phyloP scores from a whole-genome alignment of 2,888 invertebrate species.

The Pyrocoelia pectoralis region DNA sequence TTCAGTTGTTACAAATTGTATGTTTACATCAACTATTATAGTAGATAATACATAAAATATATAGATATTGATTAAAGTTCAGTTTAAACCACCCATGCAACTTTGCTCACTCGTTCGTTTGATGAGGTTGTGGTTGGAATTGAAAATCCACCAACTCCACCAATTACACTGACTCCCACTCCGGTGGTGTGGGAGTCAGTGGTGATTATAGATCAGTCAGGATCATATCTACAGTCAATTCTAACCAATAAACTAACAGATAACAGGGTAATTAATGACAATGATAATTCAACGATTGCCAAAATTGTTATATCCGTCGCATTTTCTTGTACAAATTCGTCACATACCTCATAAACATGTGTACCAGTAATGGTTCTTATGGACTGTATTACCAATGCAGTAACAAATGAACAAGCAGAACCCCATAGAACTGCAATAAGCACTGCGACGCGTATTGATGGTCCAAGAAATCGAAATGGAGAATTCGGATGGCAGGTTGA shows the following conservation, averaged over 20 bases:
- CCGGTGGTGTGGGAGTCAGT: slow-evolving; percentile 60
- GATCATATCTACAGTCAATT: slow-evolving; percentile 63
- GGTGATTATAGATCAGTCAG: slow-evolving; percentile 56
- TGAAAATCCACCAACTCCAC: slow-evolving; percentile 48
- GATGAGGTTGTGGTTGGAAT: slow-evolving; percentile 59
- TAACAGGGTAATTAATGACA: slow-evolving; percentile 63
- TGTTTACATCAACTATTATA: no score
- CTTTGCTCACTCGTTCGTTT: slow-evolving; percentile 64
- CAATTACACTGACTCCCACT: slow-evolving; percentile 52
- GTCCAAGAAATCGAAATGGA: slow-evolving; percentile 53
- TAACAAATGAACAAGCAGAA: slow-evolving; percentile 64
- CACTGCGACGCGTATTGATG: slow-evolving; percentile 53
- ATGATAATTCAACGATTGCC: slow-evolving; percentile 62
- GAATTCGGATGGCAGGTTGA: slow-evolving; percentile 53
- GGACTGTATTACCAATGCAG: slow-evolving; percentile 65
- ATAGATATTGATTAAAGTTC: not conserved
- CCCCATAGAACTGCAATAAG: slow-evolving; percentile 63
- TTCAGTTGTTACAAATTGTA: no score
- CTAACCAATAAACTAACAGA: slow-evolving; percentile 65
- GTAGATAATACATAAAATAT: no score
- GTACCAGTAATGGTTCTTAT: slow-evolving; percentile 59
- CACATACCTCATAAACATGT: slow-evolving; percentile 37
- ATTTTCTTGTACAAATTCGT: slow-evolving; percentile 26
- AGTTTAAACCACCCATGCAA: slow-evolving; percentile 68
- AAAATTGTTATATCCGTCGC: slow-evolving; percentile 56